phyloP scores from a whole-genome alignment of 2,888 invertebrate species.

The Amphipoea lucens region DNA sequence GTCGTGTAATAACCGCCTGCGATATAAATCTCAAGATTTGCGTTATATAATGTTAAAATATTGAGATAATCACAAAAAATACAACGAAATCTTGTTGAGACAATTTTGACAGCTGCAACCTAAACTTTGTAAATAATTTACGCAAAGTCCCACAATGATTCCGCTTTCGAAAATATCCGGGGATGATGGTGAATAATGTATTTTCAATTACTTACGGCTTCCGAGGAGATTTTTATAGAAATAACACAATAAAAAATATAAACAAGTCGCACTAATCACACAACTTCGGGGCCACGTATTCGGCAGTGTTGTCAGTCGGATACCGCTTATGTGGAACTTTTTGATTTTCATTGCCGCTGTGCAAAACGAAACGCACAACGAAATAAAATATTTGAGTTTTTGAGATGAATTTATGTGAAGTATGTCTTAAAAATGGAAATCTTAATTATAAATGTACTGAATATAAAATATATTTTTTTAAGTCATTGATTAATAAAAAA shows the following conservation, averaged over 20 bases:
- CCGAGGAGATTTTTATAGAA: conserved; percentile 75
- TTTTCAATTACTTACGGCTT: conserved; percentile 83
- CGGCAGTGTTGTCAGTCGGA: conserved; percentile 85
- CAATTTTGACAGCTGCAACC: conserved; percentile 83
- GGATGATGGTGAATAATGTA: conserved; percentile 44
- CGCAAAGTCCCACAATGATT: conserved; percentile 54
- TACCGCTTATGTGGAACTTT: conserved; percentile 90
- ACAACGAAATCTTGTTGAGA: conserved; percentile 69
- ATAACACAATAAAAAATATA: conserved; percentile 86
- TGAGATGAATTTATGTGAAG: fast-evolving
- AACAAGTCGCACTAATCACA: conserved; percentile 85
- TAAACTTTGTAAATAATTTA: conserved; percentile 72
- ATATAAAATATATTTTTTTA: fast-evolving
- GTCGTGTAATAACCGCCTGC: not conserved
- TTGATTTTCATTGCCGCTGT: conserved; percentile 70
- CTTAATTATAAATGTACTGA: not conserved
- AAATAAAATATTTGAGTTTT: not conserved
- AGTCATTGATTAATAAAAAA: fast-evolving
- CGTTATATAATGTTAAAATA: conserved; percentile 62
- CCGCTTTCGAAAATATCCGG: conserved; percentile 51
- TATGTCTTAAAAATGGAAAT: not conserved
- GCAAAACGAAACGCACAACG: conserved; percentile 73
- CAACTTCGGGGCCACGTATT: conserved; percentile 89
- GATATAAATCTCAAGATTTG: conserved; percentile 28
- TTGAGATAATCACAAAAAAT: conserved; percentile 63